Evolutionary conservation across 2,888 invertebrate species (phyloP).

Genomic region (Apoda limacodes): DNA sequence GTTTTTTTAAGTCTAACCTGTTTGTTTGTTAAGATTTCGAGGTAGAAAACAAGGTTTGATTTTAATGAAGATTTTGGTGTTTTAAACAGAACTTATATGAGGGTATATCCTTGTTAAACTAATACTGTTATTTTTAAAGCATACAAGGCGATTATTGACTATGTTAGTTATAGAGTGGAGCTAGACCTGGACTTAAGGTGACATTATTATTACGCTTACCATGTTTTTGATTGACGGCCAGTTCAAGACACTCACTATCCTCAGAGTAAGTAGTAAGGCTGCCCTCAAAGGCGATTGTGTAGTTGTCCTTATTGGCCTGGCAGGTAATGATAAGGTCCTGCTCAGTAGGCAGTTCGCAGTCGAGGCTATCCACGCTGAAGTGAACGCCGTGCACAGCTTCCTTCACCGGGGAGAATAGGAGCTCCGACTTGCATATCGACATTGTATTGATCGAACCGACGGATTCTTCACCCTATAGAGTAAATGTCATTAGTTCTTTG

Average conservation of each 20-base stretch:
- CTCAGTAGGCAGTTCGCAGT: slow-evolving; percentile 84
- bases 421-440: slow-evolving; percentile 92
- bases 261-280: slow-evolving; percentile 87
- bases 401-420: slow-evolving; percentile 90
- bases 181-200: slow-evolving; percentile 4
- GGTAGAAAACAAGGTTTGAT: too few relatives aligned
- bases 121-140: too few relatives aligned
- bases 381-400: slow-evolving; percentile 81
- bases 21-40: too few relatives aligned
- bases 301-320: slow-evolving; percentile 93
- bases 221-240: slow-evolving; percentile 65
- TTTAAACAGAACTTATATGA: too few relatives aligned
- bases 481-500: too few relatives aligned
- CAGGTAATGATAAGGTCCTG: slow-evolving; percentile 91
- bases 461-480: slow-evolving; percentile 76
- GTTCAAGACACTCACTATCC: slow-evolving; percentile 78
- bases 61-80: too few relatives aligned
- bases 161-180: too few relatives aligned
- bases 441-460: slow-evolving; percentile 82
- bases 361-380: slow-evolving; percentile 91
- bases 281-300: slow-evolving; percentile 95
- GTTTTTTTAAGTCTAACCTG: too few relatives aligned
- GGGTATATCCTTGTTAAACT: too few relatives aligned
- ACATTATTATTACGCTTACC: slow-evolving; percentile 37
- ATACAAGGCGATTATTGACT: too few relatives aligned